Evolutionary conservation across 2,888 invertebrate species (phyloP), one percentile per base, ranked within the genome.

Genomic region (Darwinula stevensoni): DNA sequence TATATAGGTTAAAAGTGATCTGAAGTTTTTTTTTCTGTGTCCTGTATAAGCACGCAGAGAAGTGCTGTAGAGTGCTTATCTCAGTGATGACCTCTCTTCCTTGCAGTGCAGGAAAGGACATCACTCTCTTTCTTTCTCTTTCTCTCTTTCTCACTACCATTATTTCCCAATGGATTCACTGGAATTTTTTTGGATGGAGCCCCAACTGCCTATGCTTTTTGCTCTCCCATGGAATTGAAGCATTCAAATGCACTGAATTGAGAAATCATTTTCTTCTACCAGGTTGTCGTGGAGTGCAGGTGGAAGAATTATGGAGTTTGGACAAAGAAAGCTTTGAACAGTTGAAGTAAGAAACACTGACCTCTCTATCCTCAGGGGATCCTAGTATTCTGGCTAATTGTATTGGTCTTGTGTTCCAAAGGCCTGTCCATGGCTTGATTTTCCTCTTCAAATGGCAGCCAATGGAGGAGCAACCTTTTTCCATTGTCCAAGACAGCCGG

Each of bases 341-440:
- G 47, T 54, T 88, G 31, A 76, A 76, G 82, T 80, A 58, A 56
- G 54, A 46, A 13, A 12, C 30, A 9, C 13, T 27, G 16, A 31
- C 15, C 18, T 17, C 29, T 12, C 15, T 3, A 14, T 36, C 15
- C 5, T 13, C 12, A 17, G 16, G 9, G 15, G 27, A n/a, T n/a
- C n/a, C n/a, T n/a, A n/a, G n/a, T n/a, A n/a, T n/a, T n/a, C 6
- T 33, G 9, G 17, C 9, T 16, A 33, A 12, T 15, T 9, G 17
- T 26, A 17, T 31, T 33, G 15, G 4, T 26, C 34, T 16, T 36
- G 34, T 32, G 13, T 34, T 38, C 54, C 56, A 29, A 48, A 84
- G 82, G 47, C 94, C 94, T 1, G 73, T 97, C n/a, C 86, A 94
- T 57, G 97, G 97, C 16, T 59, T 97, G 32, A 84, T 97, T 51